Evolutionary conservation across 2,113 vertebrate species (phyloP).

Genomic region (Gallinago jamesoni): DNA sequence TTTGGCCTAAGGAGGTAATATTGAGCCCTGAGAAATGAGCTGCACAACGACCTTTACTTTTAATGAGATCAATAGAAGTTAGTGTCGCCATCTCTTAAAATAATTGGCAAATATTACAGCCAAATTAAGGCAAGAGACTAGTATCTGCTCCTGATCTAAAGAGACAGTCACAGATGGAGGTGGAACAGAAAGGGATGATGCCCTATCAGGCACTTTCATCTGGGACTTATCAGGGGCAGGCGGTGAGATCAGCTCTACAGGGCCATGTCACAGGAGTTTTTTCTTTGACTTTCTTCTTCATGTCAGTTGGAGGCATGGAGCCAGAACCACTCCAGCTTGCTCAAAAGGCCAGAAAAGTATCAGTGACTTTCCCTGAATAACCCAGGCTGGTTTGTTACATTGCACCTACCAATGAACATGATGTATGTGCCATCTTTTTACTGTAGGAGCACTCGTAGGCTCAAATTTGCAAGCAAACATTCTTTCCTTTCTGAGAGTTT

Average conservation of each 20-base stretch:
- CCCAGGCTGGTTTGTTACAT: background rate
- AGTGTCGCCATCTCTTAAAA: conserved; percentile 76
- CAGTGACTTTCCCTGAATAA: background rate
- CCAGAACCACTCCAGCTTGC: background rate
- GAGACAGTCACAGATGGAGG: conserved; percentile 52
- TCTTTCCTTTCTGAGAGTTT: background rate
- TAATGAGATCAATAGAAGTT: conserved; percentile 79
- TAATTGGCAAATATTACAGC: conserved; percentile 78
- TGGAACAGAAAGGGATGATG: background rate
- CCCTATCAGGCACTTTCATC: background rate
- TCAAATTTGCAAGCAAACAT: background rate
- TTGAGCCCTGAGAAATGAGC: conserved; percentile 60
- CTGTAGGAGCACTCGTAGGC: background rate
- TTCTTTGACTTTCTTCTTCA: background rate
- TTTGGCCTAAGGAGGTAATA: conserved; percentile 66
- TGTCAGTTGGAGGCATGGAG: background rate
- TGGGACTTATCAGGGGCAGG: background rate
- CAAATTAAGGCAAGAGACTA: conserved; percentile 53
- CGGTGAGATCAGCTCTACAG: background rate
- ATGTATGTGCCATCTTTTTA: background rate
- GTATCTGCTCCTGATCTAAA: conserved; percentile 59
- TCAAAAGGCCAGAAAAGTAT: background rate
- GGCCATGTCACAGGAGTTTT: background rate
- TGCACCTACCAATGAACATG: background rate
- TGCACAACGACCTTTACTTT: conserved; percentile 73